Evolutionary conservation across 2,113 vertebrate species (phyloP), one percentile per base, ranked within the genome.

Genomic region (Choloepus hoffmanni): DNA sequence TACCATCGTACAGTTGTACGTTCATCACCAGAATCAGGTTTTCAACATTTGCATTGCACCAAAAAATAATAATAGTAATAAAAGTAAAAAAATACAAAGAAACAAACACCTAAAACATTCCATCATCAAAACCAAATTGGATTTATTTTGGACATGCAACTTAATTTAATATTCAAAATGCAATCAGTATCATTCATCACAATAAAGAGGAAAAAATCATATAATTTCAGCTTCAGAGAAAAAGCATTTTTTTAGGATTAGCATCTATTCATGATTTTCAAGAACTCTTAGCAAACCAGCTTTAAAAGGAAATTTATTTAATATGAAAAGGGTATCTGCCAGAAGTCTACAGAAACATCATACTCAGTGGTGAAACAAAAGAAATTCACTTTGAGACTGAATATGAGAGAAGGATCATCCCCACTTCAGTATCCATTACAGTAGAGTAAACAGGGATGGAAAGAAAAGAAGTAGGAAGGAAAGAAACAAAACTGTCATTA

Each of bases 131-230:
- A 72, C 28, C 36, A 78, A 63, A 83, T 62, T 77, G n/a, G n/a
- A 91, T 73, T 74, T 63, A 68, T 77, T 91, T 18, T 77, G 70
- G 73, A 94, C 87, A 68, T 63, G 8, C 23, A 77, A 91, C 67
- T 21, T 28, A 95, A 13, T 78, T 95, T 78, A 30, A 79, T 90
- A 89, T 85, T 67, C 9, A 67, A 85, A 73, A 77, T 50, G 15
- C 21, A 67, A 13, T 60, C 7, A 58, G 7, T 60, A n/a, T 81
- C 78, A 58, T 58, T 79, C 15, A 72, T 53, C 1, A 58, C 24
- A 13, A 73, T 11, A 53, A 36, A 77, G 63, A 18, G 48, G 13
- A 67, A 77, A 24, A 84, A 77, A 45, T 85, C 21, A 60, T 58
- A 86, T 60, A 58, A 63, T 83, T 12, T 70, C 63, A 72, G 4